phyloP scores from a whole-genome alignment of 2,113 vertebrate genomes.

The Dinomys branickii region DNA sequence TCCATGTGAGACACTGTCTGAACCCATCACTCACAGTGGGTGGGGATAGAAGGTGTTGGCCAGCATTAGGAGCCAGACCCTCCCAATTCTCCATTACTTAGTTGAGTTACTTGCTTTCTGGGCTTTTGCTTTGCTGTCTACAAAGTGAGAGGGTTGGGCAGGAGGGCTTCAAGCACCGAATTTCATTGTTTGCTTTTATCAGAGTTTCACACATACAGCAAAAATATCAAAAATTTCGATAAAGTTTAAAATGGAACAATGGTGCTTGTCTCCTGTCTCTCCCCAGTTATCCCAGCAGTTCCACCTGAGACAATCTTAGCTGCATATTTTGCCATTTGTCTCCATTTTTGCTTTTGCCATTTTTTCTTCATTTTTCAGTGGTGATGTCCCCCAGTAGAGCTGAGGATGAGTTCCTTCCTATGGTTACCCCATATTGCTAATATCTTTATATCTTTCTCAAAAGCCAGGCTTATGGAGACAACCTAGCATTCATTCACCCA shows the following conservation, averaged over 20 bases:
- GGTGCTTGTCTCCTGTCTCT: not conserved
- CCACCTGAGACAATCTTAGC: not conserved
- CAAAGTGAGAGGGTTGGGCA: not conserved
- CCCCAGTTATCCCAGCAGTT: not conserved
- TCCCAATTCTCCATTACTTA: not conserved
- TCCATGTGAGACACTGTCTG: slow-evolving; percentile 75
- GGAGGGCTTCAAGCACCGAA: not conserved
- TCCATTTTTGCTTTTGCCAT: not conserved
- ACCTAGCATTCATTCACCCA: not conserved
- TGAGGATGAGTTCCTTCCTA: not conserved
- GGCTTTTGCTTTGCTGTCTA: not conserved
- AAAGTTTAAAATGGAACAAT: not conserved
- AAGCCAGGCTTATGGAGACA: not conserved
- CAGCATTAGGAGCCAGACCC: not conserved
- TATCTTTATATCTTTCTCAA: not conserved
- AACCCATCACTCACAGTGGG: not conserved
- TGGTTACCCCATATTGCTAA: not conserved
- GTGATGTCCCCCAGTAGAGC: not conserved
- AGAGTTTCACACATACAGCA: not conserved
- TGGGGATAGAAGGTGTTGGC: not conserved
- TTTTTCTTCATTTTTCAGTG: not conserved
- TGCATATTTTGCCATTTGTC: not conserved
- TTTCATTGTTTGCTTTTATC: not conserved
- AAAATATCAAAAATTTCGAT: not conserved
- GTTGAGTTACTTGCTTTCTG: not conserved